A percentile compares a stretch with the other conserved stretches of the same genome.
phyloP scores from a whole-genome alignment of 1,140 invertebrate species.

The Zaprionus camerounensis region DNA sequence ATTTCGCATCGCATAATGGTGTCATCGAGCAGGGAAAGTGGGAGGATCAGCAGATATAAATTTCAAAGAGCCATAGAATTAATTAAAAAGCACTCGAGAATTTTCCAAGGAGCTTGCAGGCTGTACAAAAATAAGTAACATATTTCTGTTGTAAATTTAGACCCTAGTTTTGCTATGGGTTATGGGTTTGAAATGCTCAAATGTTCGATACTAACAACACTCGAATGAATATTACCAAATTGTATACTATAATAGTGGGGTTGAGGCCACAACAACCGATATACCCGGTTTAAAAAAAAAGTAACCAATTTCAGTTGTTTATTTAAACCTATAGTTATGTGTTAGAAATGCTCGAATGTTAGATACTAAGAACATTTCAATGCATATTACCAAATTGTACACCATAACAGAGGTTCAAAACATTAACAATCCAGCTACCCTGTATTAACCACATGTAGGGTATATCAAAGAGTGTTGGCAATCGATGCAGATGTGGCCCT shows the following conservation, averaged over 20 bases:
- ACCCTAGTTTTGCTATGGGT: too few species aligned
- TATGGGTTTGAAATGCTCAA: background rate
- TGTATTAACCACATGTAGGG: too few species aligned
- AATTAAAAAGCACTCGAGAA: slow-evolving; percentile 10
- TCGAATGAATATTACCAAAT: too few species aligned
- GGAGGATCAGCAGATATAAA: slow-evolving; percentile 24
- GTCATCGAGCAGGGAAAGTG: slow-evolving; percentile 2
- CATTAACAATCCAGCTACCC: too few species aligned
- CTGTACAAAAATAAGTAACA: background rate
- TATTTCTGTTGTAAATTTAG: background rate
- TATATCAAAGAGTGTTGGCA: too few species aligned
- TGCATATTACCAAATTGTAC: too few species aligned
- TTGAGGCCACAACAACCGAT: background rate
- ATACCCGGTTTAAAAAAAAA: too few species aligned
- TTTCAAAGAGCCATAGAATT: slow-evolving; percentile 14
- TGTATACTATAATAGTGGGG: too few species aligned
- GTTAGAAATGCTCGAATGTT: background rate
- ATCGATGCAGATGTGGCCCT: too few species aligned
- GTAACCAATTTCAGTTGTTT: too few species aligned
- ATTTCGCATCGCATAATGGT: slow-evolving; percentile 28
- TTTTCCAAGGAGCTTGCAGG: background rate
- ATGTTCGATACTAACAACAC: background rate
- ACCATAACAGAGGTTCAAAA: too few species aligned
- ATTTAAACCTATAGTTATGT: too few species aligned
- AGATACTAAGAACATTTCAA: background rate